Conservation (phyloP, 2,888 invertebrate species). For the Drosophila infuscata region DNA sequence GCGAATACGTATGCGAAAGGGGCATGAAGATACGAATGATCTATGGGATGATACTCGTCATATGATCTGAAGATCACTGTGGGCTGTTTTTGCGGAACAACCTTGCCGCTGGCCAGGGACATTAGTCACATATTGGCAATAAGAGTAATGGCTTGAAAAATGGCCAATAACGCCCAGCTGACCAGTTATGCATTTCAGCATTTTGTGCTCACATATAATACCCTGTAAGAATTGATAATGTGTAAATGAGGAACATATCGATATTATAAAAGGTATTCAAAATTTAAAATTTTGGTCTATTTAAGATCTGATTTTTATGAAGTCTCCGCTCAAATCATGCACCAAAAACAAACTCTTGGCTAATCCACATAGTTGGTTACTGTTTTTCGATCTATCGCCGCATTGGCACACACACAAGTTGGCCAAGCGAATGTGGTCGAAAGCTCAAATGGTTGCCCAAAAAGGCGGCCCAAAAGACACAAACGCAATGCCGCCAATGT, state of each 20-base stretch:
- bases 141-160: constrained; percentile 54
- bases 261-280: not conserved
- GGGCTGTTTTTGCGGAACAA: constrained; percentile 34
- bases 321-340: constrained; percentile 3
- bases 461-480: constrained; percentile 64
- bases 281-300: not conserved
- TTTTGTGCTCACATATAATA: constrained; percentile 25
- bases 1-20: constrained; percentile 11
- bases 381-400: constrained; percentile 23
- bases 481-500: constrained; percentile 69
- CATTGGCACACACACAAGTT: constrained; percentile 40
- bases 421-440: constrained; percentile 40
- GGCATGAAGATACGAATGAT: constrained; percentile 28
- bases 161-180: constrained; percentile 51
- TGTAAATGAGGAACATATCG: not conserved
- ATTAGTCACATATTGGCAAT: constrained; percentile 42
- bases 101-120: constrained; percentile 64
- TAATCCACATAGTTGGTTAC: constrained; percentile 51
- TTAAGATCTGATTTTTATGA: not conserved
- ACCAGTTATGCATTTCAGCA: constrained; percentile 18
- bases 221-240: constrained; percentile 17
- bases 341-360: constrained; percentile 38
- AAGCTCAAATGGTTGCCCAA: constrained; percentile 59
- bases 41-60: constrained; percentile 38
- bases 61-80: constrained; percentile 22